phyloP scores from a whole-genome alignment of 1,140 invertebrate species.

The Venturia canescens region DNA sequence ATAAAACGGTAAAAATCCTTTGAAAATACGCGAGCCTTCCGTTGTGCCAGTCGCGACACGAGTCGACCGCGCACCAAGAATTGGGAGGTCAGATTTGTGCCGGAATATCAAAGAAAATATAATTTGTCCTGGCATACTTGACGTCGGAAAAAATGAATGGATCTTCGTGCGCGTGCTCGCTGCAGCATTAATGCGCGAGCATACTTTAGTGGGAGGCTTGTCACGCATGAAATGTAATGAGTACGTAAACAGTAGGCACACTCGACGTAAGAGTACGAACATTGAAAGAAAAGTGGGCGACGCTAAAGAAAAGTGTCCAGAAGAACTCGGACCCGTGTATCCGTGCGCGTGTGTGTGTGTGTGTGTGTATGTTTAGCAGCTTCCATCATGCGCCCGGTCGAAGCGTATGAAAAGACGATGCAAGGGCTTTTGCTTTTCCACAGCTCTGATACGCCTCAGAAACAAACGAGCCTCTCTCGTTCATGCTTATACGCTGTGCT shows the following conservation, averaged over 20 bases:
- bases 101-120: not conserved
- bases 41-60: conserved; percentile 19
- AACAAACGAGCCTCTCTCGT: conserved; percentile 3
- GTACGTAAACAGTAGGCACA: conserved; percentile 14
- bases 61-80: not conserved
- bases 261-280: not conserved
- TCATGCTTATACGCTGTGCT: not conserved
- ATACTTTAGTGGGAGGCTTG: not conserved
- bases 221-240: conserved; percentile 31
- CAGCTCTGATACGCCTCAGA: conserved; percentile 4
- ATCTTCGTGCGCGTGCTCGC: too few relatives aligned
- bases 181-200: not conserved
- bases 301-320: conserved; percentile 15
- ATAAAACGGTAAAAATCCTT: not conserved
- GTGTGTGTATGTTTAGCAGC: conserved; percentile 11
- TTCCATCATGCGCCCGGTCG: conserved; percentile 24
- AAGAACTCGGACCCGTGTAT: not conserved
- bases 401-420: conserved; percentile 34
- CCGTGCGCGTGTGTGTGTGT: not conserved
- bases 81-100: not conserved
- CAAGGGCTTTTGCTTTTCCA: conserved; percentile 9
- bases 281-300: not conserved
- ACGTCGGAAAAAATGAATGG: not conserved
- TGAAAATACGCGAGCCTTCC: not conserved
- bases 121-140: not conserved